Percentiles rank a stretch among this genome's conserved stretches.
Conservation (phyloP, 2,113 vertebrate species). For the Dasyurus viverrinus region DNA sequence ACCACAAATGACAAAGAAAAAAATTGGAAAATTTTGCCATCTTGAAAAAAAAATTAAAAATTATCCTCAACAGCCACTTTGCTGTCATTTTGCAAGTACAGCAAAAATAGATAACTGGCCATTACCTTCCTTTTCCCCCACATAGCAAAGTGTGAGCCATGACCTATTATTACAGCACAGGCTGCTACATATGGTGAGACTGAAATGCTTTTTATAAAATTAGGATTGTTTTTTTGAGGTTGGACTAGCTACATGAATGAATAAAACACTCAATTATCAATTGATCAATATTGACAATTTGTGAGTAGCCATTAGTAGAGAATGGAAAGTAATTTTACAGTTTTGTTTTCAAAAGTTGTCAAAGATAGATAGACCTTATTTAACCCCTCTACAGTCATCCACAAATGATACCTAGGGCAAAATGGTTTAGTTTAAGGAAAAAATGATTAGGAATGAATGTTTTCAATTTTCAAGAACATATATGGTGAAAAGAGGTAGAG, state of each 20-base stretch:
- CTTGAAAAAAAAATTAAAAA: slow-evolving; percentile 66
- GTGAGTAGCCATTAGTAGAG: slow-evolving; percentile 70
- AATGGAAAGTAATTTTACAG: slow-evolving; percentile 75
- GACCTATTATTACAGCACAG: slow-evolving; percentile 54
- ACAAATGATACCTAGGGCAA: slow-evolving; percentile 45
- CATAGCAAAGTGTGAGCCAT: slow-evolving; percentile 38
- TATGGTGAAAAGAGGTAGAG: not conserved
- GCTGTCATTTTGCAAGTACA: slow-evolving; percentile 57
- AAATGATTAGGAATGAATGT: not conserved
- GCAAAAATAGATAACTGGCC: slow-evolving; percentile 45
- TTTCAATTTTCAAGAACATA: slow-evolving; percentile 51
- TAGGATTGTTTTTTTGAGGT: slow-evolving; percentile 55
- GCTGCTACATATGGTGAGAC: slow-evolving; percentile 4
- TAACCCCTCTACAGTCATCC: slow-evolving; percentile 70
- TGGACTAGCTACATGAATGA: slow-evolving; percentile 61
- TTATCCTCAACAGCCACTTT: slow-evolving; percentile 53
- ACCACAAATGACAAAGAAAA: slow-evolving; percentile 63
- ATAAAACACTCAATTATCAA: slow-evolving; percentile 74
- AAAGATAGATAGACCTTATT: slow-evolving; percentile 69
- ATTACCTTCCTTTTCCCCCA: slow-evolving; percentile 41
- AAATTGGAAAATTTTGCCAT: slow-evolving; percentile 67
- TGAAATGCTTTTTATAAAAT: slow-evolving; percentile 58
- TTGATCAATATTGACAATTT: slow-evolving; percentile 73
- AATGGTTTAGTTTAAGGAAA: slow-evolving; percentile 22
- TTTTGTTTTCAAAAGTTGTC: slow-evolving; percentile 69